Evolutionary conservation across 1,140 invertebrate genomes (phyloP), one percentile per base, ranked within the genome.

Genomic region (Pararge aegeria): DNA sequence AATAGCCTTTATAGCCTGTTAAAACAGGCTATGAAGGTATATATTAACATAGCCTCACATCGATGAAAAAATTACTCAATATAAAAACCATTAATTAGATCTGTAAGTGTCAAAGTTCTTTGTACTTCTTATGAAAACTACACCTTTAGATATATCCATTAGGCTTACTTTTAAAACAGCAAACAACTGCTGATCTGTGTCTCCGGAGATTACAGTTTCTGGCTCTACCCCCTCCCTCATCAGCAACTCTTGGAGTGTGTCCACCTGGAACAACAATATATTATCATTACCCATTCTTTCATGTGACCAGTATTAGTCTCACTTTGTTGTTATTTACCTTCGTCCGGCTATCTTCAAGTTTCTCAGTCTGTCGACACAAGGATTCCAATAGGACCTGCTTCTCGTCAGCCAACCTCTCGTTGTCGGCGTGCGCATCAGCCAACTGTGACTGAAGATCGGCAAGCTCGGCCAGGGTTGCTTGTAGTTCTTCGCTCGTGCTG

Each of bases 391-490:
- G 91, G 13, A 98, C 94, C 68, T 94, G 93, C 85, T 98, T 98
- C 88, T 98, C 97, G 69, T 97, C 96, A 27, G 93, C 92, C 13
- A 98, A 90, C 59, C 95, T 92, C 70, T 97, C 95, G 84, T 98
- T 98, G 78, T 97, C 96, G 2, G 94, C 92, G 80, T 97, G 96
- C 1, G 97, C 91, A 75, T 97, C 96, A 6, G 93, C 94, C 51
- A 98, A 91, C 83, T 97, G 96, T 19, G 94, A 92, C 85, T 96
- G 97, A 27, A 98, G 90, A 84, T 98, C 97, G 29, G 96, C 95
- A 53, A 98, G 89, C 88, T 98, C 97, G 70, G 98, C 97, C 38
- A 98, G 91, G 0, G 97, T 98, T 0, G 97, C 97, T 90, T 98
- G 97, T 0, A 98, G 90, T 87, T 98, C 97, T 89, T 98, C 97